phyloP scores from a whole-genome alignment of 1,140 invertebrate species.

The Heliconius nattereri region DNA sequence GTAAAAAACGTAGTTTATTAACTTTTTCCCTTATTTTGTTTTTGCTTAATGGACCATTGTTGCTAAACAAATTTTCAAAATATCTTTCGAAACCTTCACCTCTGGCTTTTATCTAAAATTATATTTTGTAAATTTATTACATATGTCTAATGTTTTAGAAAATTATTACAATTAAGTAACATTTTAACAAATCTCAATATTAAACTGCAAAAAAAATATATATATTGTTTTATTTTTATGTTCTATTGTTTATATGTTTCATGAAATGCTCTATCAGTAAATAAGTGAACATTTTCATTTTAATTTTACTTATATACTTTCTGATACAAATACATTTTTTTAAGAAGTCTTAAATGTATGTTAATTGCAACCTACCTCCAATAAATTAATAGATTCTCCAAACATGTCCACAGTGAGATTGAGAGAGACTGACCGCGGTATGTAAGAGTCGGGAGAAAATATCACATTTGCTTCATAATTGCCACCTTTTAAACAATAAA shows the following conservation, averaged over 20 bases:
- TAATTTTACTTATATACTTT: too few species aligned
- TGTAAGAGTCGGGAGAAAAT: constrained; percentile 93
- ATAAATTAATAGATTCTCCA: constrained; percentile 93
- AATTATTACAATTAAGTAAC: not conserved
- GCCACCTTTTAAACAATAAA: constrained; percentile 78
- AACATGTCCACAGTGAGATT: constrained; percentile 95
- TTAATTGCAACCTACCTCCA: constrained; percentile 83
- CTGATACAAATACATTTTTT: too few species aligned
- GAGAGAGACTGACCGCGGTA: constrained; percentile 89
- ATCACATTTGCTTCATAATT: constrained; percentile 91
- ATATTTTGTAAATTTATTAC: constrained; percentile 8
- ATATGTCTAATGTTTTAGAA: not conserved
- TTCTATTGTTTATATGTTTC: too few species aligned
- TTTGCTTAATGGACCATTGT: constrained; percentile 86
- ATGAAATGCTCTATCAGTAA: too few species aligned
- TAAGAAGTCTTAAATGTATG: too few species aligned
- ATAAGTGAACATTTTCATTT: too few species aligned
- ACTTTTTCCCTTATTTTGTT: constrained; percentile 84
- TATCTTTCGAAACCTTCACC: constrained; percentile 93
- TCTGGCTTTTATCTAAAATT: constrained; percentile 85
- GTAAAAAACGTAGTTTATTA: constrained; percentile 79
- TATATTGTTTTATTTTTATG: too few species aligned
- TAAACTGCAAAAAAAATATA: too few species aligned
- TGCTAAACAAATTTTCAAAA: constrained; percentile 90
- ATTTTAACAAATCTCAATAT: not conserved